Evolutionary conservation across 2,797 vertebrate genomes (phyloP).

Genomic region (Anableps anableps): DNA sequence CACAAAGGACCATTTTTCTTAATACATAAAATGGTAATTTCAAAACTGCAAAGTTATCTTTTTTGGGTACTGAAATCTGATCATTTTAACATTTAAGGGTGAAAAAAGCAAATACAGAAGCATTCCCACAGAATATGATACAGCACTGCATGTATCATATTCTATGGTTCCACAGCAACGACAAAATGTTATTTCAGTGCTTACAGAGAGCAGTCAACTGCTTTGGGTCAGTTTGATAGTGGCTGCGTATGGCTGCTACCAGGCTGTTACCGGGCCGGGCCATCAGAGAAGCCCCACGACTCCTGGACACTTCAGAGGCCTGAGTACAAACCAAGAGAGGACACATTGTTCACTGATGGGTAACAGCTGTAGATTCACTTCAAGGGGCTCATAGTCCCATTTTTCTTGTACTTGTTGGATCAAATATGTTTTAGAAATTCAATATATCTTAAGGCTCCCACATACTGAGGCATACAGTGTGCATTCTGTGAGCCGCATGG

Average conservation of each 20-base stretch:
- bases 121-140: too few relatives aligned
- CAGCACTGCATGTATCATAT: not conserved
- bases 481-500: too few relatives aligned
- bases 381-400: not conserved
- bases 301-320: slow-evolving; percentile 96
- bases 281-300: slow-evolving; percentile 89
- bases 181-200: not conserved
- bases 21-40: too few relatives aligned
- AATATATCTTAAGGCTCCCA: not conserved
- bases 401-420: not conserved
- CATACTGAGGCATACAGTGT: too few relatives aligned
- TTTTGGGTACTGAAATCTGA: too few relatives aligned
- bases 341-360: not conserved
- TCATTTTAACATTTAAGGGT: too few relatives aligned
- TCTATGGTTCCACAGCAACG: not conserved
- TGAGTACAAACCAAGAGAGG: slow-evolving; percentile 54
- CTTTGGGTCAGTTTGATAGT: slow-evolving; percentile 87
- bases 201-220: slow-evolving; percentile 82
- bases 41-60: too few relatives aligned
- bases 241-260: slow-evolving; percentile 90
- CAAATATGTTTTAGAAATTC: not conserved
- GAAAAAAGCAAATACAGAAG: too few relatives aligned
- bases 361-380: not conserved
- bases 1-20: too few relatives aligned
- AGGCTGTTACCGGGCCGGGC: slow-evolving; percentile 90